A percentile compares a stretch with the other conserved stretches of the same genome.
These are phyloP conservation scores for Phymanthus crucifer DNA, from an alignment of 92 coral and sea anemone species.

Conservation along the genomic window DNA sequence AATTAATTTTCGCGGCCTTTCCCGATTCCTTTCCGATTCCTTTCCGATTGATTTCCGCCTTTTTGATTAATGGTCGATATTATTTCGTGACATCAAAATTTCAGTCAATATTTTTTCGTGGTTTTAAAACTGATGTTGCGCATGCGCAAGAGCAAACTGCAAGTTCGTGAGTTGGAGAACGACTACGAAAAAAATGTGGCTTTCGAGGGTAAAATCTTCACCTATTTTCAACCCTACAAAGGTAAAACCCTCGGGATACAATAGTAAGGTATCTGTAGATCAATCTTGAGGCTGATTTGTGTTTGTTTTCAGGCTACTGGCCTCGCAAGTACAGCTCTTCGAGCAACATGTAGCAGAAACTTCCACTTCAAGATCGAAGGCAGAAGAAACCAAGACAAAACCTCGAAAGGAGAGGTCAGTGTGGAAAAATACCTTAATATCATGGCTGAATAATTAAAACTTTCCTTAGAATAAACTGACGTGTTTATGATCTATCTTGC, in stretches of 20 bases:
- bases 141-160: slow-evolving; percentile 9
- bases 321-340: slow-evolving; percentile 50
- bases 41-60: neutral
- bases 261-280: neutral
- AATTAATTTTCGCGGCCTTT: slow-evolving; percentile 23
- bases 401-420: slow-evolving; percentile 79
- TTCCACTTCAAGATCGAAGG: slow-evolving; percentile 86
- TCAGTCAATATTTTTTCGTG: slow-evolving; percentile 17
- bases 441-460: neutral
- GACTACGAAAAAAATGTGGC: slow-evolving; percentile 41
- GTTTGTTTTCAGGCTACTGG: slow-evolving; percentile 52
- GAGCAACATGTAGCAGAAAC: slow-evolving; percentile 60
- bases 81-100: neutral
- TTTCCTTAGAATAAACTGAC: neutral
- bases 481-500: neutral
- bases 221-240: slow-evolving; percentile 44
- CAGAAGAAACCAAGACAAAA: slow-evolving; percentile 66
- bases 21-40: slow-evolving; percentile 11
- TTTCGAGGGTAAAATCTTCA: slow-evolving; percentile 51
- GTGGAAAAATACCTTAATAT: neutral
- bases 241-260: slow-evolving; percentile 28
- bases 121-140: neutral
- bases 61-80: neutral
- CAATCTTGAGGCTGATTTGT: neutral
- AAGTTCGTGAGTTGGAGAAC: slow-evolving; percentile 29